phyloP scores from a whole-genome alignment of 2,888 invertebrate species.

The Iphiclides podalirius region DNA sequence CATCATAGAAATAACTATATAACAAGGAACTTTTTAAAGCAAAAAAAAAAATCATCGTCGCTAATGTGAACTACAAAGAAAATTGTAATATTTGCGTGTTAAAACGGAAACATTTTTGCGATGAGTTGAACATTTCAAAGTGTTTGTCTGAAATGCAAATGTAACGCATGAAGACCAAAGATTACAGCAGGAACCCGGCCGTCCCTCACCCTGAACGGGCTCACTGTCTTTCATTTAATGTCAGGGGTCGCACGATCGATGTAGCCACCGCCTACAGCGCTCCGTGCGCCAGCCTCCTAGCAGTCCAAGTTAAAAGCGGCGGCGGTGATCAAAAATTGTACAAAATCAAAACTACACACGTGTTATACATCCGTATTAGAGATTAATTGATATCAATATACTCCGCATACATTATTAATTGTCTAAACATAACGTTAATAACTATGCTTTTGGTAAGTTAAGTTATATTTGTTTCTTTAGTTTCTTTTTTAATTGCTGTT shows the following conservation, averaged over 20 bases:
- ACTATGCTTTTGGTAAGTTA: no score
- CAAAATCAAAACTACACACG: neutral
- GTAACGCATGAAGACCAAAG: constrained; percentile 2
- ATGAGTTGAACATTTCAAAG: no score
- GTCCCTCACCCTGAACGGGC: constrained; percentile 49
- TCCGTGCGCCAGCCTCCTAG: constrained; percentile 2
- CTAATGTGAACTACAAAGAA: no score
- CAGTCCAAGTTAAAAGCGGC: neutral
- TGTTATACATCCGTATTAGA: neutral
- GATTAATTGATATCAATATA: neutral
- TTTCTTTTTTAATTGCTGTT: no score
- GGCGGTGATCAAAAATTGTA: neutral
- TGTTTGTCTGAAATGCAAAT: neutral
- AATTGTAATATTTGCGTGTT: no score
- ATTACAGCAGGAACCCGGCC: constrained; percentile 30
- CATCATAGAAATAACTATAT: no score
- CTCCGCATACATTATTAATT: neutral
- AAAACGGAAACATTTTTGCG: no score
- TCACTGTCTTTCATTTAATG: constrained; percentile 60
- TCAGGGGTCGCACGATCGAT: constrained; percentile 73
- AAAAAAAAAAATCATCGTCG: no score
- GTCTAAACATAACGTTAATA: no score
- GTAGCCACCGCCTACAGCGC: constrained; percentile 39
- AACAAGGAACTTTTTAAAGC: no score
- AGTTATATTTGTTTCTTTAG: no score